phyloP scores from a whole-genome alignment of 2,888 invertebrate species.

The Carcina quercana region DNA sequence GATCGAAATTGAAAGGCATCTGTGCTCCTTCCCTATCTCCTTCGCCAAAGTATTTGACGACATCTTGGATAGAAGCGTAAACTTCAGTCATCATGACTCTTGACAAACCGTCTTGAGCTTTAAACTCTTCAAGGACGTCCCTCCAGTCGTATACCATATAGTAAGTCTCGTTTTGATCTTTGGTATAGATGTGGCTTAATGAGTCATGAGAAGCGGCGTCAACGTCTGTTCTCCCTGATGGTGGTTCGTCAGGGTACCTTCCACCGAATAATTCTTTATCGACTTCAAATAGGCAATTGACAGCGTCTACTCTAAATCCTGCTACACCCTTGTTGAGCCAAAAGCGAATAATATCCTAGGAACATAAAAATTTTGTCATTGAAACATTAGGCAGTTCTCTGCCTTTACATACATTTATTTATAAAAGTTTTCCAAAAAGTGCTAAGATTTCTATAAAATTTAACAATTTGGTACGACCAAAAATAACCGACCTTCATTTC shows the following conservation, averaged over 20 bases:
- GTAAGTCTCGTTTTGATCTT: constrained; percentile 74
- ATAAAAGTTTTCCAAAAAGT: no score
- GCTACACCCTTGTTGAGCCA: constrained; percentile 91
- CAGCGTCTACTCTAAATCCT: constrained; percentile 90
- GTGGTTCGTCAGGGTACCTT: constrained; percentile 72
- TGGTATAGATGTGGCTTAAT: constrained; percentile 77
- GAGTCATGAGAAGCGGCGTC: constrained; percentile 71
- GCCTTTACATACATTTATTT: no score
- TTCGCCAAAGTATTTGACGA: constrained; percentile 79
- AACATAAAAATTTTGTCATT: no score
- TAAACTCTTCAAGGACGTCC: constrained; percentile 74
- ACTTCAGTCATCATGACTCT: constrained; percentile 87
- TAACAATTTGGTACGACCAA: no score
- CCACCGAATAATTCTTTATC: constrained; percentile 58
- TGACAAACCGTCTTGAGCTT: constrained; percentile 48
- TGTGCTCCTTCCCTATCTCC: constrained; percentile 76
- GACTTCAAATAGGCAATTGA: constrained; percentile 78
- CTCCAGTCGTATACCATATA: constrained; percentile 80
- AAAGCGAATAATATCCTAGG: constrained; percentile 78
- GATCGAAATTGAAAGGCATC: constrained; percentile 86
- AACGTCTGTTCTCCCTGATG: constrained; percentile 47
- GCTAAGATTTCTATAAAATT: no score
- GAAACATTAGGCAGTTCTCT: no score
- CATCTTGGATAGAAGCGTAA: constrained; percentile 75
- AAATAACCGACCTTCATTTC: constrained; percentile 71